Conservation (phyloP, 2,888 invertebrate genomes). For the Tineola bisselliella region DNA sequence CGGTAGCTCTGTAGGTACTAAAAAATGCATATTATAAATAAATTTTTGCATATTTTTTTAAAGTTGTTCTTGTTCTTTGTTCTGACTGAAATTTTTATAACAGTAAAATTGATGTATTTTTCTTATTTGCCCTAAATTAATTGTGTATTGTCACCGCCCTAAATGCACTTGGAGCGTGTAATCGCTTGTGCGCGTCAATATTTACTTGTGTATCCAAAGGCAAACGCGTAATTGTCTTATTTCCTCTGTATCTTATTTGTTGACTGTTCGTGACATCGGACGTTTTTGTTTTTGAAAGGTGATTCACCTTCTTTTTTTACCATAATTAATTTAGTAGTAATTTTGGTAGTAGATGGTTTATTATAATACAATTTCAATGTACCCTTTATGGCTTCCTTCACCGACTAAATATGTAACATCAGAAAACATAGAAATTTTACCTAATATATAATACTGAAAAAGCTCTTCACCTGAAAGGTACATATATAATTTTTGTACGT, state of each 20-base stretch:
- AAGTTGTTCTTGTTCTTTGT: too few species aligned
- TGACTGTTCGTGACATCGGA: conserved; percentile 9
- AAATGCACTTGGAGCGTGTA: conserved; percentile 5
- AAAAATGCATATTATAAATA: too few species aligned
- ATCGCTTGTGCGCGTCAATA: conserved; percentile 5
- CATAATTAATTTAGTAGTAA: neutral
- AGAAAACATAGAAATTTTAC: too few species aligned
- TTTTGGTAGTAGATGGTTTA: too few species aligned
- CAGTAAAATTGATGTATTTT: neutral
- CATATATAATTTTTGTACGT: too few species aligned
- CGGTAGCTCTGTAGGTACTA: too few species aligned
- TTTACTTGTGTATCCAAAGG: neutral
- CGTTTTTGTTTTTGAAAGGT: conserved; percentile 8
- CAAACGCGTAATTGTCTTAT: conserved; percentile 11
- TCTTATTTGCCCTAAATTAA: neutral
- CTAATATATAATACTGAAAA: too few species aligned
- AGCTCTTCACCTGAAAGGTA: too few species aligned
- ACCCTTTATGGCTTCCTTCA: too few species aligned
- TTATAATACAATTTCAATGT: too few species aligned
- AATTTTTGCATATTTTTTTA: too few species aligned
- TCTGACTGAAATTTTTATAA: neutral
- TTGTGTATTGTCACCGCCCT: neutral
- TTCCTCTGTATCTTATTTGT: conserved; percentile 6
- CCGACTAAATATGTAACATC: too few species aligned
- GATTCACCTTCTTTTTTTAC: neutral